Evolutionary conservation across 2,888 invertebrate species (phyloP), one percentile per base, ranked within the genome.

Genomic region (Melinopterus prodromus): DNA sequence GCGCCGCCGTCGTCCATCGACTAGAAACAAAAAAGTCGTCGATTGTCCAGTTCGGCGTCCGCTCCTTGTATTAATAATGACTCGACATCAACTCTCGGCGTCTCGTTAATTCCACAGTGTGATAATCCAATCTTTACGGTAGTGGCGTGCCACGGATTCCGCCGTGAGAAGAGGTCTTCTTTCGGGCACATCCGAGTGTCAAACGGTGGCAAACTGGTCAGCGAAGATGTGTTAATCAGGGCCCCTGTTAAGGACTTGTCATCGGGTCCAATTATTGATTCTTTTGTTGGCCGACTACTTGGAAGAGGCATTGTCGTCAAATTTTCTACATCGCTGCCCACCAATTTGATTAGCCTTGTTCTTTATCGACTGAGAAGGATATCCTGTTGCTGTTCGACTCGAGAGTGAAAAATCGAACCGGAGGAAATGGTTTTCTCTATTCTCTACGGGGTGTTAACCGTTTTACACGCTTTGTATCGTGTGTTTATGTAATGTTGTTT

Each of bases 341-440:
- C 53, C 53, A 53, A 53, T 53, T 53, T 53, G 53, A 53, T 53
- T 53, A 53, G 53, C 53, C 53, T 53, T 53, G 53, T 53, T 53
- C 53, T 53, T 53, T 53, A 53, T 53, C 12, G 7, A 12, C 7
- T 7, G 53, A 53, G 53, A 53, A 53, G 53, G 53, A 53, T 53
- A 53, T 53, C 53, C 53, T 53, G 53, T 53, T 53, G 1, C 12
- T 12, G 53, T 53, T 53, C 53, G 53, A 53, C 12, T 1, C 9
- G 53, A 53, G 53, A 7, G 53, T 53, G 7, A 12, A 53, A 53
- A 53, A 53, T 53, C 53, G 53, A 53, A 53, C 53, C 53, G 53
- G 53, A 53, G 53, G 53, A 53, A 53, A 53, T 53, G 53, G 12
- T 9, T 53, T 53, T 53, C 53, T 53, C 53, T 12, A 4, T 53